Conservation (phyloP, 1,140 invertebrate species). For the Amphibalanus amphitrite region DNA sequence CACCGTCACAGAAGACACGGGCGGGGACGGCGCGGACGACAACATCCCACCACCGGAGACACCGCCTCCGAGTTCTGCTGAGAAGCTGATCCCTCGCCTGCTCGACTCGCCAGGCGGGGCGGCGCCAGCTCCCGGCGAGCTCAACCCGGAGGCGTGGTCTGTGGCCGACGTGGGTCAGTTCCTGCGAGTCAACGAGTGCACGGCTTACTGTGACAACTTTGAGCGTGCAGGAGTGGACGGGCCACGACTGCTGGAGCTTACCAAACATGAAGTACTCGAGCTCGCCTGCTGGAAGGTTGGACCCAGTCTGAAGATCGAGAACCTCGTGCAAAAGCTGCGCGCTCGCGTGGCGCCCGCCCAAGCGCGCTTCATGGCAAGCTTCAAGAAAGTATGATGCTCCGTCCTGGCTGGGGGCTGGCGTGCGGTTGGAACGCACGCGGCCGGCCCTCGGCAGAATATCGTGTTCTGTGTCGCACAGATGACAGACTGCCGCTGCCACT, state of each 20-base stretch:
- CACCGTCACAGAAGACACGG: no score
- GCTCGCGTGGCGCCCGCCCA: conserved; percentile 58
- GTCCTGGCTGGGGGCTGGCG: no score
- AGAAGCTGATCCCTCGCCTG: conserved; percentile 12
- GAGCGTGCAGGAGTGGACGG: conserved; percentile 59
- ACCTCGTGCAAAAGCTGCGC: conserved; percentile 73
- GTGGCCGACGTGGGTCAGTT: conserved; percentile 70
- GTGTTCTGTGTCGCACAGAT: no score
- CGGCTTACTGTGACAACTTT: conserved; percentile 70
- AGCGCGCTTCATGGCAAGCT: conserved; percentile 22
- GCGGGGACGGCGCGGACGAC: no score
- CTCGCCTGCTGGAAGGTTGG: conserved; percentile 83
- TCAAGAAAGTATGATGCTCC: conserved; percentile 4
- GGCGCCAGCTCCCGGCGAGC: conserved; percentile 12
- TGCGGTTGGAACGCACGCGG: no score
- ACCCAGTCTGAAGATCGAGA: conserved; percentile 79
- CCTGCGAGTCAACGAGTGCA: conserved; percentile 72
- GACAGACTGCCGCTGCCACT: no score
- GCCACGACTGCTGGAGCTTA: conserved; percentile 52
- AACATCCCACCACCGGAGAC: no score
- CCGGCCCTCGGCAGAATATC: no score
- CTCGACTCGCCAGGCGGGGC: conserved; percentile 5
- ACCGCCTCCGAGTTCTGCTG: not conserved
- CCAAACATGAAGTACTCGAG: conserved; percentile 75
- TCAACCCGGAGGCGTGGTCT: conserved; percentile 52